These are phyloP conservation scores for Dichetophora obliterata DNA, from an alignment of 2,888 invertebrate genomes.

Conservation along the genomic window DNA sequence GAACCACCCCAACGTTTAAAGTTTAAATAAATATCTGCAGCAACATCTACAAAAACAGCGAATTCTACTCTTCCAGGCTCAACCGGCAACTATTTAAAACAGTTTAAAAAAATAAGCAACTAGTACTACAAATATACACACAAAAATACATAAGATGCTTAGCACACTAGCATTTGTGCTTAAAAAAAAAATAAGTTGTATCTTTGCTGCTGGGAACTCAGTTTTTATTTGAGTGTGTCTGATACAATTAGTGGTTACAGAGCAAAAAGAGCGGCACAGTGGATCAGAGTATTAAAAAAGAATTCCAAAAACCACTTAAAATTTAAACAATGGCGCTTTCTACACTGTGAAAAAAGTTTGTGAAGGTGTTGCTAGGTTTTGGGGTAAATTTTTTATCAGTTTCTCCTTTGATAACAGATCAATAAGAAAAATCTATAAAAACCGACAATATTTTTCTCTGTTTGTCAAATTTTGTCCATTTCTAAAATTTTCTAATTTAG, in stretches of 20 bases:
- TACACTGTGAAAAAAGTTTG: too few species aligned
- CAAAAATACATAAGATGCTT: background rate
- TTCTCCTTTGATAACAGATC: too few species aligned
- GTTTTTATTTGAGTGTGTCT: background rate
- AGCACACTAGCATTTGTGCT: background rate
- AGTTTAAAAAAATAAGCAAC: slow-evolving; percentile 21
- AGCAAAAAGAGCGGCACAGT: background rate
- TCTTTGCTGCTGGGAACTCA: background rate
- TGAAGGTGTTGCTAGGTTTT: too few species aligned
- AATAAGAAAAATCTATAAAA: too few species aligned
- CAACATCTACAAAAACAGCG: background rate
- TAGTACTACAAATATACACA: background rate
- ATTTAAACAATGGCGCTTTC: too few species aligned
- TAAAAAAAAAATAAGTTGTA: background rate
- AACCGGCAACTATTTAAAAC: slow-evolving; percentile 5
- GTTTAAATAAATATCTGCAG: background rate
- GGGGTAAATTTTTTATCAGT: too few species aligned
- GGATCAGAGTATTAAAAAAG: too few species aligned
- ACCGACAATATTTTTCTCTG: too few species aligned
- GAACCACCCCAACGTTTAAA: background rate
- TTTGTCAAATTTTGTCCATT: too few species aligned
- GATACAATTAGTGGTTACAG: background rate
- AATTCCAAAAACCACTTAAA: too few species aligned
- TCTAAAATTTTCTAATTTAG: too few species aligned
- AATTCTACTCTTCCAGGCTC: background rate